Evolutionary conservation across 2,888 invertebrate species (phyloP).

Genomic region (Drosophila trichaetosa): DNA sequence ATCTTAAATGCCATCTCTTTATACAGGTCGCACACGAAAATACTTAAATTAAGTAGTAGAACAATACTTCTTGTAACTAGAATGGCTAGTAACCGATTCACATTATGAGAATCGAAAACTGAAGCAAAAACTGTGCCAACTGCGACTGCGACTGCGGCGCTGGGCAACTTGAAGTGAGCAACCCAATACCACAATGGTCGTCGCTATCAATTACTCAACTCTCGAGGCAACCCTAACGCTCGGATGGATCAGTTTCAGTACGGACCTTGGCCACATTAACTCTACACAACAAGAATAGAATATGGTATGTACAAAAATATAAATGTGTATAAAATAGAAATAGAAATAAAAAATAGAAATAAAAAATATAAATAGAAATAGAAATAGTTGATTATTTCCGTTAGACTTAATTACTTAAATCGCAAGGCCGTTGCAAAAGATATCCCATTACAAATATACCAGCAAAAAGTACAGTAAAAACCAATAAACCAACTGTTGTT

Average conservation of each 20-base stretch:
- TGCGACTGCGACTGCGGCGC: conserved; percentile 4
- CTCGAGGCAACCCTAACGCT: conserved; percentile 63
- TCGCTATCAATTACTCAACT: conserved; percentile 59
- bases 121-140: conserved; percentile 53
- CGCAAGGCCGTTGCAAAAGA: conserved; percentile 55
- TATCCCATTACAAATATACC: conserved; percentile 50
- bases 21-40: neutral
- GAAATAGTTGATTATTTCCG: conserved; percentile 69
- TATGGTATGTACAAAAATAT: conserved; percentile 2
- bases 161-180: conserved; percentile 34
- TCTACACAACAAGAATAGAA: conserved; percentile 28
- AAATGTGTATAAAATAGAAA: conserved; percentile 1
- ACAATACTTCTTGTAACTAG: neutral
- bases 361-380: conserved; percentile 27
- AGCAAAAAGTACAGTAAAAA: conserved; percentile 12
- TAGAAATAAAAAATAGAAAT: conserved; percentile 30
- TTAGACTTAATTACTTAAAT: conserved; percentile 60
- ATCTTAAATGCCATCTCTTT: neutral
- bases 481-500: conserved; percentile 39
- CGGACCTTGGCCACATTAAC: conserved; percentile 77
- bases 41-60: neutral
- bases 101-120: conserved; percentile 32
- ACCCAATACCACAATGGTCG: conserved; percentile 55
- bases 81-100: conserved; percentile 6
- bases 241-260: conserved; percentile 65